These are phyloP conservation scores for Oscheius sp. DNA, from an alignment of 2,888 invertebrate genomes.

Conservation along the genomic window DNA sequence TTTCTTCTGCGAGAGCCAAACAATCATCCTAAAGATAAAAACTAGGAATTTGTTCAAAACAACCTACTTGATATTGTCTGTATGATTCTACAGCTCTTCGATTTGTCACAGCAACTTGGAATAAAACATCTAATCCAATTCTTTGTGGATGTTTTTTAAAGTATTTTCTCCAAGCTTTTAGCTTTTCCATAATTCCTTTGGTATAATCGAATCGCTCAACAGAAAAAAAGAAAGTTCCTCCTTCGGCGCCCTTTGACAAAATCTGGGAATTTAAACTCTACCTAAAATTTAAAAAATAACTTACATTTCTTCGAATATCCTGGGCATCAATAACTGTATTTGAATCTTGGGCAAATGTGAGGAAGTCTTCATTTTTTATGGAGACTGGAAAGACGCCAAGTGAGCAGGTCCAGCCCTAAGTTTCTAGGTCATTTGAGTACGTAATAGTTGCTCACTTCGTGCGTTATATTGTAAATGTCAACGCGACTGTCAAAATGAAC, in stretches of 20 bases:
- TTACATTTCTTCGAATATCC: conserved; percentile 49
- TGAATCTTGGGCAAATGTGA: conserved; percentile 50
- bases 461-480: conserved; percentile 55
- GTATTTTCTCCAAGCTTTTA: conserved; percentile 55
- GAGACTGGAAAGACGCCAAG: conserved; percentile 66
- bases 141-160: conserved; percentile 55
- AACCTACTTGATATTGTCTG: conserved; percentile 47
- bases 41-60: no score
- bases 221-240: conserved; percentile 61
- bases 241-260: conserved; percentile 39
- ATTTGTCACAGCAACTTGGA: conserved; percentile 63
- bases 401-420: conserved; percentile 60
- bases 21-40: conserved; percentile 53
- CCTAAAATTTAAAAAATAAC: not conserved
- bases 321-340: conserved; percentile 46
- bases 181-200: conserved; percentile 61
- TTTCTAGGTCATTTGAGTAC: not conserved
- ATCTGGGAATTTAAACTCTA: conserved; percentile 35
- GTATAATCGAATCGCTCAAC: conserved; percentile 67
- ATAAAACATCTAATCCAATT: conserved; percentile 56
- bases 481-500: conserved; percentile 55
- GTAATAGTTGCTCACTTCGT: conserved; percentile 39
- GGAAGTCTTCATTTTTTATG: conserved; percentile 65
- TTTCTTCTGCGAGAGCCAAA: conserved; percentile 48
- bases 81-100: conserved; percentile 60